Percentiles rank a stretch among this genome's conserved stretches.
phyloP scores from a whole-genome alignment of 2,888 invertebrate genomes.

The Drosophila prolongata region DNA sequence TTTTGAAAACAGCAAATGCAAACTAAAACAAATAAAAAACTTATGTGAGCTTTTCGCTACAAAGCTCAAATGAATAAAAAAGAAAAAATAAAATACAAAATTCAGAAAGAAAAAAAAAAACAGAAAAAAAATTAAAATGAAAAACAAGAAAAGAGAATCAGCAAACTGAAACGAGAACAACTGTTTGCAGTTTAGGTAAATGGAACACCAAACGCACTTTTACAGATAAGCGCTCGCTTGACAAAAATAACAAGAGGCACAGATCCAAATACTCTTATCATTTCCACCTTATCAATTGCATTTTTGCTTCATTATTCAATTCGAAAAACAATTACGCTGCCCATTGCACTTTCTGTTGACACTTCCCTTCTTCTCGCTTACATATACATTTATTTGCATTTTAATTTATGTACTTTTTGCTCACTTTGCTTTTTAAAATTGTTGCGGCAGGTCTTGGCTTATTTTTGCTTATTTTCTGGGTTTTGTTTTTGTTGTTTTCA shows the following conservation, averaged over 20 bases:
- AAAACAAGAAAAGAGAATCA: not conserved
- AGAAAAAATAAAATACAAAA: slow-evolving; percentile 8
- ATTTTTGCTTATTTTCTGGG: slow-evolving; percentile 10
- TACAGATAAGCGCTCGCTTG: slow-evolving; percentile 29
- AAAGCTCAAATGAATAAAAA: slow-evolving; percentile 33
- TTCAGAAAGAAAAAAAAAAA: not conserved
- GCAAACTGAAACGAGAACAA: slow-evolving; percentile 16
- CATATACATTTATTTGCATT: slow-evolving; percentile 27
- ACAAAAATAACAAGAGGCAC: slow-evolving; percentile 1
- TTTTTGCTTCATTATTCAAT: slow-evolving; percentile 21
- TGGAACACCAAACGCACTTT: slow-evolving; percentile 35
- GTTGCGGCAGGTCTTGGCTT: slow-evolving; percentile 64
- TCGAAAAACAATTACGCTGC: slow-evolving; percentile 8
- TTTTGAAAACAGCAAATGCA: slow-evolving; percentile 23
- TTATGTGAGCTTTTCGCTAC: slow-evolving; percentile 41
- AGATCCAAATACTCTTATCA: slow-evolving; percentile 17
- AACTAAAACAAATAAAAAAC: slow-evolving; percentile 35
- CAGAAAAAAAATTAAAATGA: not conserved
- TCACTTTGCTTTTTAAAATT: slow-evolving; percentile 49
- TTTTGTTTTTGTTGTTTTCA: slow-evolving; percentile 13
- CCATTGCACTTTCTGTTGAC: slow-evolving; percentile 21
- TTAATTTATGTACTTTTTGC: slow-evolving; percentile 35
- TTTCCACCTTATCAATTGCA: slow-evolving; percentile 25
- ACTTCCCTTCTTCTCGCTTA: slow-evolving; percentile 16
- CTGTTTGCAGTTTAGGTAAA: slow-evolving; percentile 37